phyloP scores from a whole-genome alignment of 2,888 invertebrate genomes.

The Entomobrya proxima region DNA sequence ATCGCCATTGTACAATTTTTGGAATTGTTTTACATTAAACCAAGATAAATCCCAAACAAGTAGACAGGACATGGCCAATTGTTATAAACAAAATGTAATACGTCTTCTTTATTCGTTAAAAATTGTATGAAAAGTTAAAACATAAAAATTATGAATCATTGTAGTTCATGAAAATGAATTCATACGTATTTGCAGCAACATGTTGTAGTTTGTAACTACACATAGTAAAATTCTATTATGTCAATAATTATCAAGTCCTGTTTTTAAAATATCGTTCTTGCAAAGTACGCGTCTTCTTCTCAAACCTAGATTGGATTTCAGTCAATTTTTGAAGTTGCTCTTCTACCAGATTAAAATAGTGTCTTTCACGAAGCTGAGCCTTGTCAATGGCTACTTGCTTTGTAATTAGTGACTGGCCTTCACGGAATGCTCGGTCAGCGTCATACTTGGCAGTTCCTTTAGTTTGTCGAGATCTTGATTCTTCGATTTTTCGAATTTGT shows the following conservation, averaged over 20 bases:
- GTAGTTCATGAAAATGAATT: neutral
- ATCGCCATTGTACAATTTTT: no score
- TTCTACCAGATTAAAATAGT: conserved; percentile 18
- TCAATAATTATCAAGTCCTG: neutral
- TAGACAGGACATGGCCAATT: neutral
- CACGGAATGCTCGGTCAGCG: conserved; percentile 21
- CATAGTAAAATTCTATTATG: no score
- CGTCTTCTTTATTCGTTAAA: conserved; percentile 38
- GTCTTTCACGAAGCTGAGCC: conserved; percentile 24
- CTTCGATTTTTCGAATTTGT: conserved; percentile 21
- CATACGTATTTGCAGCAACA: no score
- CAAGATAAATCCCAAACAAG: neutral
- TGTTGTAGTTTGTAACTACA: neutral
- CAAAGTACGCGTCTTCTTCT: conserved; percentile 10
- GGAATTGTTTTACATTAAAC: conserved; percentile 25
- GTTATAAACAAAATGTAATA: conserved; percentile 23
- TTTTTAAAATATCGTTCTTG: conserved; percentile 35
- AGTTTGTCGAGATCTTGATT: conserved; percentile 33
- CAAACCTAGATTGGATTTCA: conserved; percentile 35
- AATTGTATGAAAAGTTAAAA: no score
- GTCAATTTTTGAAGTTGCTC: conserved; percentile 41
- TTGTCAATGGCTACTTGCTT: conserved; percentile 34
- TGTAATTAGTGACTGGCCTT: conserved; percentile 34
- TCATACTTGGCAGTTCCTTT: conserved; percentile 40
- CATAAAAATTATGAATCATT: neutral